phyloP scores from a whole-genome alignment of 2,797 vertebrate species.

The Gallinago stenura region DNA sequence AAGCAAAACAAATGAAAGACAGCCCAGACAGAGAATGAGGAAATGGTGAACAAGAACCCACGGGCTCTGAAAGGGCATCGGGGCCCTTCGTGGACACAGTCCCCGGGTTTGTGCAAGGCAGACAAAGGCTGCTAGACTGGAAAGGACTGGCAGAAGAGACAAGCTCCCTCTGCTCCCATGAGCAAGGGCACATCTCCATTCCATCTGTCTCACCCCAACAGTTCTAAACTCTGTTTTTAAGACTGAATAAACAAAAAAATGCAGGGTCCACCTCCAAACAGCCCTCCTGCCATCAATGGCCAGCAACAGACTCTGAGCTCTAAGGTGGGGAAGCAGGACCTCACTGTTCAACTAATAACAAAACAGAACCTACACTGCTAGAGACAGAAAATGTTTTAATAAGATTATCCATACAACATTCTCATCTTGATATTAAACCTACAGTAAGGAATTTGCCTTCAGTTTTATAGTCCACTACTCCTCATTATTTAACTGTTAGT shows the following conservation, averaged over 20 bases:
- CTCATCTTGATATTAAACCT: not conserved
- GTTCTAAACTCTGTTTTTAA: not conserved
- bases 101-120: not conserved
- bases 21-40: not conserved
- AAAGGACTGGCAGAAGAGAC: not conserved
- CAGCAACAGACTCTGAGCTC: not conserved
- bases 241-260: not conserved
- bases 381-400: not conserved
- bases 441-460: not conserved
- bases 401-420: not conserved
- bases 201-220: not conserved
- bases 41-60: not conserved
- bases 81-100: not conserved
- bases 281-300: not conserved
- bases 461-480: not conserved
- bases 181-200: not conserved
- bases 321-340: not conserved
- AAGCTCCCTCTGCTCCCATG: fast-evolving
- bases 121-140: not conserved
- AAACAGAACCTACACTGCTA: not conserved
- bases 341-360: not conserved
- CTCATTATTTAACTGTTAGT: not conserved
- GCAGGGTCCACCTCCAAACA: not conserved
- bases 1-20: not conserved
- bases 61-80: not conserved